These are phyloP conservation scores for Scaptomyza caliginosa DNA, from an alignment of 2,888 invertebrate species.

Conservation along the genomic window DNA sequence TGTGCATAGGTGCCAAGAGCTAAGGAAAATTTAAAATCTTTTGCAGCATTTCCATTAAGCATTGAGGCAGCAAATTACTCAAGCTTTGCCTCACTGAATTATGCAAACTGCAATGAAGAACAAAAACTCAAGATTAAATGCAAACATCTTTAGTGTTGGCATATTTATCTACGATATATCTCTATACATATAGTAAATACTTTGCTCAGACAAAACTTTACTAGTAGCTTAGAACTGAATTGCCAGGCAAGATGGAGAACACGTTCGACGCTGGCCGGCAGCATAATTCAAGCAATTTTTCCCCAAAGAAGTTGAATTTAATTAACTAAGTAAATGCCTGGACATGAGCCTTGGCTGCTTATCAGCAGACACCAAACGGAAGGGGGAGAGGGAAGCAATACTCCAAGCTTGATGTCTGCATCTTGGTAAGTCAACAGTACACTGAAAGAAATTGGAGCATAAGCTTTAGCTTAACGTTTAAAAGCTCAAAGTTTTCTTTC, in stretches of 20 bases:
- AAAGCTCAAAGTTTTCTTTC: neutral
- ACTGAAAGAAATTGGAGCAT: neutral
- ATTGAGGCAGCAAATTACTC: conserved; percentile 65
- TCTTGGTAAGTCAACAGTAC: conserved; percentile 5
- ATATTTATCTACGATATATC: conserved; percentile 60
- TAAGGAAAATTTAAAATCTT: conserved; percentile 54
- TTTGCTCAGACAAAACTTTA: too few relatives aligned
- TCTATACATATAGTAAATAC: conserved; percentile 49
- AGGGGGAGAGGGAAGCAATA: conserved; percentile 39
- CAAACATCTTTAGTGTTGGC: conserved; percentile 54
- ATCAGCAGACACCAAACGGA: conserved; percentile 36
- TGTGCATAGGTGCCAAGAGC: conserved; percentile 39
- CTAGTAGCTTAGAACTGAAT: neutral
- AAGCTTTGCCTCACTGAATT: conserved; percentile 30
- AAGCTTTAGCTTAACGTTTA: too few relatives aligned
- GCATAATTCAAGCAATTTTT: conserved; percentile 36
- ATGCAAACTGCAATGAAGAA: conserved; percentile 40
- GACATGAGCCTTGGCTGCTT: conserved; percentile 59
- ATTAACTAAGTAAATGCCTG: conserved; percentile 79
- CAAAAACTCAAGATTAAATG: conserved; percentile 65
- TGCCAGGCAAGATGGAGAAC: conserved; percentile 12
- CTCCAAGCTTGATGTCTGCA: conserved; percentile 58
- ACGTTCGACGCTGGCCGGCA: conserved; percentile 18
- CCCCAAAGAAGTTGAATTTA: conserved; percentile 70
- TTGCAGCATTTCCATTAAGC: conserved; percentile 56